Evolutionary conservation across 1,140 invertebrate species (phyloP).

Genomic region (Hylaeus anthracinus): DNA sequence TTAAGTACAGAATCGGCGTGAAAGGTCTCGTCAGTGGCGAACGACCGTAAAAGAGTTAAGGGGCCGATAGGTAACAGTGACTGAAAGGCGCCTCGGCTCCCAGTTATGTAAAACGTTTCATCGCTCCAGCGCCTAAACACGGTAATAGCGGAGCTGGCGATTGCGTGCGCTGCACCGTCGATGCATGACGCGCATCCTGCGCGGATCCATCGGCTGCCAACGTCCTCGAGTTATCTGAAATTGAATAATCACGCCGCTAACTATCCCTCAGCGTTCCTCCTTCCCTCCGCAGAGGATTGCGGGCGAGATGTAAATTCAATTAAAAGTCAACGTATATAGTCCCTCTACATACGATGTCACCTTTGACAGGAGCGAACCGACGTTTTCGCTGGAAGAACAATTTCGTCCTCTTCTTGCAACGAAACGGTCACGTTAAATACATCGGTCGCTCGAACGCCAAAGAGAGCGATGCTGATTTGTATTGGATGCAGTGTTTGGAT

Average conservation of each 20-base stretch:
- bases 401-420: no score
- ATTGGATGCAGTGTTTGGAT: neutral
- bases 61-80: constrained; percentile 17
- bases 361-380: no score
- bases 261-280: constrained; percentile 8
- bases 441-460: neutral
- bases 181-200: constrained; percentile 45
- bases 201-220: constrained; percentile 9
- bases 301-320: no score
- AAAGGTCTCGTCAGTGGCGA: neutral
- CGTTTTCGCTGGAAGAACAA: no score
- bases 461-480: neutral
- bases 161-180: constrained; percentile 43
- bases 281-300: neutral
- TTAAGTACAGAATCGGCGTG: neutral
- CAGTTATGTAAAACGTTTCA: constrained; percentile 56
- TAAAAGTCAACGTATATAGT: no score
- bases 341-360: no score
- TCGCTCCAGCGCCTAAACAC: constrained; percentile 44
- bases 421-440: neutral
- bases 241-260: constrained; percentile 33
- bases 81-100: constrained; percentile 9
- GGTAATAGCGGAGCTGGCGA: constrained; percentile 34
- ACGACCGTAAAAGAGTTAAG: constrained; percentile 1
- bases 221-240: constrained; percentile 30